A percentile compares a stretch with the other conserved stretches of the same genome.
Evolutionary conservation across 2,888 invertebrate genomes (phyloP).

Genomic region (Neoitamus cyanurus): DNA sequence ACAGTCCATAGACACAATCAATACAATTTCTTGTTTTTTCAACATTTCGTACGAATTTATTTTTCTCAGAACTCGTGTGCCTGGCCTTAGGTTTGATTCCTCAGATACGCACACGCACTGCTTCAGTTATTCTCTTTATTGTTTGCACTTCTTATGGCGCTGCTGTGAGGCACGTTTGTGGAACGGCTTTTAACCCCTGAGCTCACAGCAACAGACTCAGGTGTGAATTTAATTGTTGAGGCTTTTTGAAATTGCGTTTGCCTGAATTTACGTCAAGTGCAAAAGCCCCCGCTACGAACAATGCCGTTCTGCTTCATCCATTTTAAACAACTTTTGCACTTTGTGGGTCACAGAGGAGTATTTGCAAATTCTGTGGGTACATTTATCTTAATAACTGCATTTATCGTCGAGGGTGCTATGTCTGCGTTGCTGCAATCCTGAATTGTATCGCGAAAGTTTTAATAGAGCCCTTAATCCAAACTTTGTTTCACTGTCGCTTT

Average conservation of each 20-base stretch:
- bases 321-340: background rate
- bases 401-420: background rate
- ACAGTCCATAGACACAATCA: background rate
- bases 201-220: background rate
- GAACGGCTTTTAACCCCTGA: background rate
- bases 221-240: background rate
- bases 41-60: background rate
- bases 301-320: background rate
- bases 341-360: background rate
- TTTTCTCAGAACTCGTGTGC: background rate
- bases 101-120: too few relatives aligned
- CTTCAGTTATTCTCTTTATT: background rate
- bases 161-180: background rate
- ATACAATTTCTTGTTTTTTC: background rate
- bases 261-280: background rate
- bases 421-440: background rate
- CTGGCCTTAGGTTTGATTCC: background rate
- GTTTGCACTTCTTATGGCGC: background rate
- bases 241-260: background rate
- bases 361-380: background rate
- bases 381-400: background rate
- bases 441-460: background rate
- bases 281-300: background rate
- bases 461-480: background rate
- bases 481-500: background rate